Evolutionary conservation across 2,113 vertebrate species (phyloP).

Genomic region (Gymnobelideus leadbeateri): DNA sequence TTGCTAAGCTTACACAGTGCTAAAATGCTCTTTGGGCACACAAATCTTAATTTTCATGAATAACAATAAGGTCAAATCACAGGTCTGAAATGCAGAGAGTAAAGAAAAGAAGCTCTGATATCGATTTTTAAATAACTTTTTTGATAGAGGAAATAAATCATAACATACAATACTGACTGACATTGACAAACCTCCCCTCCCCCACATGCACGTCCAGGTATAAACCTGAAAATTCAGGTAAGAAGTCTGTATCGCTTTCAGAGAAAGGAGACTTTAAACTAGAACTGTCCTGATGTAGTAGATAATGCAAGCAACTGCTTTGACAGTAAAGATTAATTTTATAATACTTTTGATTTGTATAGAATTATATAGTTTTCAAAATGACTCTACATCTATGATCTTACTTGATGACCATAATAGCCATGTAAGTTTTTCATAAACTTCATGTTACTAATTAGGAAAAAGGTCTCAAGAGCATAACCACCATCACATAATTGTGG

Average conservation of each 20-base stretch:
- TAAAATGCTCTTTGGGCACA: not conserved
- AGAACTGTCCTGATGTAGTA: not conserved
- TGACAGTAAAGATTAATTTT: not conserved
- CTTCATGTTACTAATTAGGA: not conserved
- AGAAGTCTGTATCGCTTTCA: not conserved
- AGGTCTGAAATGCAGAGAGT: not conserved
- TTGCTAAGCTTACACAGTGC: not conserved
- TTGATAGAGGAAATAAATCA: slow-evolving; percentile 27
- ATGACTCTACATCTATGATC: not conserved
- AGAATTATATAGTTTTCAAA: not conserved
- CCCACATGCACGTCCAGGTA: not conserved
- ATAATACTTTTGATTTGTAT: not conserved
- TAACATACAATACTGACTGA: not conserved
- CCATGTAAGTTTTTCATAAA: not conserved
- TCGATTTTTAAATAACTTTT: slow-evolving; percentile 8
- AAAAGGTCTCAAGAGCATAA: not conserved
- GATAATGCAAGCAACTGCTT: not conserved
- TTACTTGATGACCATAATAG: not conserved
- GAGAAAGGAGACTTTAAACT: not conserved
- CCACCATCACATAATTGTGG: not conserved
- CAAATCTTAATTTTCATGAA: slow-evolving; percentile 37
- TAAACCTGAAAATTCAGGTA: not conserved
- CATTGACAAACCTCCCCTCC: not conserved
- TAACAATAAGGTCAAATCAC: not conserved
- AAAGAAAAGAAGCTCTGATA: not conserved